Evolutionary conservation across 2,113 vertebrate genomes (phyloP), one percentile per base, ranked within the genome.

Genomic region (Naja naja): DNA sequence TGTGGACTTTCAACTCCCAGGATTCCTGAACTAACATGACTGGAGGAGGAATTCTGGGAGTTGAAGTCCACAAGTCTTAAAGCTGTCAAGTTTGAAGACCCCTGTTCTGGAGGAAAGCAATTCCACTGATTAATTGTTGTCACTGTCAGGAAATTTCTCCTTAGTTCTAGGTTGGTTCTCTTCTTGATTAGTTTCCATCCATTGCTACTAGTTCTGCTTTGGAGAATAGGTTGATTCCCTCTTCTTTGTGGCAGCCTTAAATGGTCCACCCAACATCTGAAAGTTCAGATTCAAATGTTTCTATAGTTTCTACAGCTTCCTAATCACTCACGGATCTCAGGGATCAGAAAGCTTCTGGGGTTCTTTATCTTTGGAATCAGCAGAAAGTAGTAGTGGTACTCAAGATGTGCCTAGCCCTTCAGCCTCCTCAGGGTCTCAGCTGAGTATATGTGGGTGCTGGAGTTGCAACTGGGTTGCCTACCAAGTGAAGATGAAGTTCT

Each of bases 91-190:
- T n/a, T n/a, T n/a, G n/a, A n/a, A n/a, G n/a, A n/a, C n/a, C n/a
- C n/a, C n/a, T n/a, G n/a, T n/a, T n/a, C n/a, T n/a, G n/a, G n/a
- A 27, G 22, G 6, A 3, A 60, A 27, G 25, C 1, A 1, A 7
- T 60, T 60, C 25, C 23, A 60, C 25, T 3, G 9, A 27, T 27
- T 60, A 27, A 60, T 27, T 60, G 25, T 60, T 27, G 8, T 60
- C 56, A 27, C 56, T 60, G 9, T 60, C 1, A 27, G 25, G 25
- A 60, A 60, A 60, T 60, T 60, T 60, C 56, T 60, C 25, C 56
- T 60, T 60, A 60, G 9, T 27, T 60, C 25, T 60, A 60, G 25
- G 8, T 60, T 27, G 25, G 23, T 60, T 60, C 25, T 27, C 56
- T 60, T 25, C 56, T 27, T 27, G 6, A 25, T 25, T 25, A 25